Base-by-base conservation (phyloP, 1,140 invertebrate species). In the Cotesia typhae region DNA sequence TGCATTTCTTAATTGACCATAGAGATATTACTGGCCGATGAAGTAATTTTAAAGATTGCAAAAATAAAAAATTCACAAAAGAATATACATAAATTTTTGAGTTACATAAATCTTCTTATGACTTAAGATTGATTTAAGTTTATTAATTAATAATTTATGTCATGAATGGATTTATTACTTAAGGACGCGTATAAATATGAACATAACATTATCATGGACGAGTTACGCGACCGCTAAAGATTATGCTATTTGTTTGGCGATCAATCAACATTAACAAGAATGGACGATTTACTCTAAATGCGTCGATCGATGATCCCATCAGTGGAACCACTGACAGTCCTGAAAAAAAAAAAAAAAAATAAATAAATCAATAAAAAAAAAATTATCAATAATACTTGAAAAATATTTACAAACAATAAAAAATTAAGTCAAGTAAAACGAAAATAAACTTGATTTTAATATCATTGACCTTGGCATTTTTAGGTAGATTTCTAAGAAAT, bases 241-340 rank as follows among this genome's bases (percentile, higher is more conserved):
- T 81, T 47, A 91, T 88, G 6, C 87, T 83, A 1, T 88, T 88
- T 2, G 86, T 88, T 57, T 84, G 65, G 5, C 88, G 88, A 76
- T 94, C 90, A 69, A 90, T 87, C 12, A 95, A 90, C 71, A 91
- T 89, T 81, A 94, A 94, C 0, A 93, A 41, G 79, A 94, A 94
- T 2, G 93, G 93, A 74, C 90, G 90, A 78, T 94, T 88, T 4
- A 89, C 89, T 59, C 76, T 85, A 76, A 94, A 86, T 41, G 82
- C 81, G 37, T 87, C 85, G 5, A 75, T 63, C 2, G 78, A 81
- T 5, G 87, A 81, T 12, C 87, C 88, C 82, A 92, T 92, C 9
- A 92, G 80, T 3, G 91, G 90, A 68, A 91, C 86, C 4, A 92
- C 85, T 74, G 76, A 74, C 37, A 82, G 55, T 73, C 78, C 86